A percentile compares a stretch with the other conserved stretches of the same genome.
Evolutionary conservation across 2,113 vertebrate genomes (phyloP).

Genomic region (Osmerus mordax): DNA sequence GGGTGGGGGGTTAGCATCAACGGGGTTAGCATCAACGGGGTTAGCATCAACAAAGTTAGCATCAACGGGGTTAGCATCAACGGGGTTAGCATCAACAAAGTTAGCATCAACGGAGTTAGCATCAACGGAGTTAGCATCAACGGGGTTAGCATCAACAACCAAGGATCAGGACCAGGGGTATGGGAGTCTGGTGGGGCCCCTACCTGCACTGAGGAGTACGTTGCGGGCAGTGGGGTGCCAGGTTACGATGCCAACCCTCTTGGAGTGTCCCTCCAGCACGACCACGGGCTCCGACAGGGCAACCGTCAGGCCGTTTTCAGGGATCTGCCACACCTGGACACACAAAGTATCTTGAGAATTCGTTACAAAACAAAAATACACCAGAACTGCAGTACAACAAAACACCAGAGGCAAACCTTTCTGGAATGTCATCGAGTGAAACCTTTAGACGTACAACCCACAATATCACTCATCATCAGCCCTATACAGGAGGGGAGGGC

Average conservation of each 20-base stretch:
- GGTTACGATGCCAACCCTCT: slow-evolving; percentile 92
- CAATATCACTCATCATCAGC: too few relatives aligned
- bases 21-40: too few relatives aligned
- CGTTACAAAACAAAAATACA: background rate
- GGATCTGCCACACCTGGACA: slow-evolving; percentile 93
- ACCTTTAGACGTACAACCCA: background rate
- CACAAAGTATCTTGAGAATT: background rate
- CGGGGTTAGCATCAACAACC: background rate
- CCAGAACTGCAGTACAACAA: too few relatives aligned
- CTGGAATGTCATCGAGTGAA: too few relatives aligned
- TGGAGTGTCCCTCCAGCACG: slow-evolving; percentile 93
- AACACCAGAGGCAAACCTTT: background rate
- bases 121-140: background rate
- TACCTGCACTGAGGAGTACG: slow-evolving; percentile 94
- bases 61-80: background rate
- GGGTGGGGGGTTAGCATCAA: slow-evolving; percentile 3
- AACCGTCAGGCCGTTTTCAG: slow-evolving; percentile 86
- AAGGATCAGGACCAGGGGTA: too few relatives aligned
- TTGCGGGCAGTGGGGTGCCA: slow-evolving; percentile 96
- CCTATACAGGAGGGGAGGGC: too few relatives aligned
- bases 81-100: background rate
- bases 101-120: slow-evolving; percentile 6
- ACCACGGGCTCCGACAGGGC: slow-evolving; percentile 89
- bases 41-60: too few relatives aligned
- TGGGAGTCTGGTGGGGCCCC: too few relatives aligned